Conservation (phyloP, 2,113 vertebrate species). For the Phalacrocorax carbo region DNA sequence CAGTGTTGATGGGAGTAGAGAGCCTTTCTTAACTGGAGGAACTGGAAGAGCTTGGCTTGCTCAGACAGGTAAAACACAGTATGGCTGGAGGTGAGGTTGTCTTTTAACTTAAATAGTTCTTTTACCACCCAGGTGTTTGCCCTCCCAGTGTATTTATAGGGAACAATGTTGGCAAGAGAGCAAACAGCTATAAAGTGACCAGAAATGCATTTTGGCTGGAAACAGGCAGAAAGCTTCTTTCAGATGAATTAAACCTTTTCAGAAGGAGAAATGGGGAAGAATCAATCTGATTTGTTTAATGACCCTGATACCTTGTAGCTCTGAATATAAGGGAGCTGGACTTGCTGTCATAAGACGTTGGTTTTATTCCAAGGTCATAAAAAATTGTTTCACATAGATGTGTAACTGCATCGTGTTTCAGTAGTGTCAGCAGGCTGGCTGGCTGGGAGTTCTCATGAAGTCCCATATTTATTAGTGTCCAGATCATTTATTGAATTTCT, state of each 20-base stretch:
- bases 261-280: background rate
- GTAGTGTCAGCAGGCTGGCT: background rate
- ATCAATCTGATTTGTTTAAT: background rate
- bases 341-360: background rate
- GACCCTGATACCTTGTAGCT: background rate
- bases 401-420: background rate
- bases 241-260: background rate
- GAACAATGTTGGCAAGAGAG: background rate
- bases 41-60: background rate
- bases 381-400: background rate
- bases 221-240: background rate
- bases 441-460: background rate
- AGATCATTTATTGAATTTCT: background rate
- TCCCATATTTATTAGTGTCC: background rate
- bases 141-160: background rate
- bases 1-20: fast-evolving
- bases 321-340: background rate
- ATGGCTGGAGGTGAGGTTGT: background rate
- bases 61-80: background rate
- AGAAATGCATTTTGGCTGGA: background rate
- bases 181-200: background rate
- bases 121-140: background rate
- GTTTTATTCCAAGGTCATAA: background rate
- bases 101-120: background rate
- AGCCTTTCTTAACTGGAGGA: background rate